Percentiles rank a stretch among this genome's conserved stretches.
These are phyloP conservation scores for Psettodes erumei DNA, from an alignment of 2,113 vertebrate genomes.

Conservation along the genomic window DNA sequence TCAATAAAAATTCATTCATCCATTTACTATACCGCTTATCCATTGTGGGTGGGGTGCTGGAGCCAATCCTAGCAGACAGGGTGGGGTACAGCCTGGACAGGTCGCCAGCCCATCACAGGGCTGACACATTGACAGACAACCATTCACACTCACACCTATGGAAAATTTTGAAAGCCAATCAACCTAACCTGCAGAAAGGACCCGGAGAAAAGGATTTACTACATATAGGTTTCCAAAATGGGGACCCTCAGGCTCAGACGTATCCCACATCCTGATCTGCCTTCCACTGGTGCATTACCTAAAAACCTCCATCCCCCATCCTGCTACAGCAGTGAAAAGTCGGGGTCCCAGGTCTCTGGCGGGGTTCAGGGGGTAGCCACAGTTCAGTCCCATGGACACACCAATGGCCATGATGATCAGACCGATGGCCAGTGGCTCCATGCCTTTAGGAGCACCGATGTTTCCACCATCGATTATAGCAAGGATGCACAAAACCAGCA, in stretches of 20 bases:
- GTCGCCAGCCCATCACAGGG: too few species aligned
- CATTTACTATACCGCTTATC: too few species aligned
- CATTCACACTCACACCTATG: too few species aligned
- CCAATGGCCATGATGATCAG: conserved; percentile 88
- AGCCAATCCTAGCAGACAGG: too few species aligned
- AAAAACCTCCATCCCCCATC: conserved; percentile 95
- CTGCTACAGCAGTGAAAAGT: conserved; percentile 91
- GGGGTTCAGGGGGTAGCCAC: conserved; percentile 94
- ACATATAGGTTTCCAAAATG: background rate
- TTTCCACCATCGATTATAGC: conserved; percentile 92
- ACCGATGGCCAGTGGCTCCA: conserved; percentile 90
- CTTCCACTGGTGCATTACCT: conserved; percentile 80
- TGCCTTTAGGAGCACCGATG: conserved; percentile 87
- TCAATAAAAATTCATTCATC: background rate
- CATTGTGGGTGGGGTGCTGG: too few species aligned
- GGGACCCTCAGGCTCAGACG: too few species aligned
- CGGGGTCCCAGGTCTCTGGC: conserved; percentile 94
- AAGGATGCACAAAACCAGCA: conserved; percentile 89
- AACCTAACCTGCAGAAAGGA: too few species aligned
- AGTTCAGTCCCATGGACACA: conserved; percentile 91
- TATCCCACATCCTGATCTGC: too few species aligned
- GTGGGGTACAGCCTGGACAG: too few species aligned
- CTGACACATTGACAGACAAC: too few species aligned
- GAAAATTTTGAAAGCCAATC: too few species aligned
- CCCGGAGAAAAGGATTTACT: too few species aligned